Evolutionary conservation across 2,888 invertebrate species (phyloP).

Genomic region (Eumerus sabulonum): DNA sequence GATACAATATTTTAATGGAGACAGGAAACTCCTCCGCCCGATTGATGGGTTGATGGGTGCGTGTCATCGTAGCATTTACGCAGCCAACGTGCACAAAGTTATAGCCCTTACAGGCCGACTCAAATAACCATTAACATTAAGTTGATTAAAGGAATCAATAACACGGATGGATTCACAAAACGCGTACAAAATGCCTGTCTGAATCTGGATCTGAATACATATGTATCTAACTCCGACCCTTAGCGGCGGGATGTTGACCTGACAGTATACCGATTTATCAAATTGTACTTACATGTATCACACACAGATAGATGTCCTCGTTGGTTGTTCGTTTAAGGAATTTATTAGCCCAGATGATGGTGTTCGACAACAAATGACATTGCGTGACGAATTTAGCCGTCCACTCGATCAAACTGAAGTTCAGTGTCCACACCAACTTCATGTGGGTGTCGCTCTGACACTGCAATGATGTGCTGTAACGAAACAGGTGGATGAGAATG

Average conservation of each 20-base stretch:
- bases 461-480: conserved; percentile 70
- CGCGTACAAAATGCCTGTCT: no score
- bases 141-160: neutral
- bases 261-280: no score
- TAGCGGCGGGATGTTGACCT: no score
- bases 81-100: no score
- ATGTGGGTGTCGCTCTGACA: conserved; percentile 82
- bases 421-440: conserved; percentile 86
- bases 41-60: no score
- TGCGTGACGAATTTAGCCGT: conserved; percentile 83
- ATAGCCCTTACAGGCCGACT: neutral
- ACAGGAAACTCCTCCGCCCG: no score
- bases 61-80: no score
- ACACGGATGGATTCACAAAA: no score
- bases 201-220: no score
- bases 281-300: conserved; percentile 79
- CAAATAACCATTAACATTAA: neutral
- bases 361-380: conserved; percentile 81
- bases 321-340: conserved; percentile 78
- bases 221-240: no score
- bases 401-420: conserved; percentile 88
- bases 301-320: conserved; percentile 79
- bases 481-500: neutral
- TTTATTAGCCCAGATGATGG: conserved; percentile 81
- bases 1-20: no score